These are phyloP conservation scores for Aproaerema taeniolella DNA, from an alignment of 2,888 invertebrate species.

Conservation along the genomic window DNA sequence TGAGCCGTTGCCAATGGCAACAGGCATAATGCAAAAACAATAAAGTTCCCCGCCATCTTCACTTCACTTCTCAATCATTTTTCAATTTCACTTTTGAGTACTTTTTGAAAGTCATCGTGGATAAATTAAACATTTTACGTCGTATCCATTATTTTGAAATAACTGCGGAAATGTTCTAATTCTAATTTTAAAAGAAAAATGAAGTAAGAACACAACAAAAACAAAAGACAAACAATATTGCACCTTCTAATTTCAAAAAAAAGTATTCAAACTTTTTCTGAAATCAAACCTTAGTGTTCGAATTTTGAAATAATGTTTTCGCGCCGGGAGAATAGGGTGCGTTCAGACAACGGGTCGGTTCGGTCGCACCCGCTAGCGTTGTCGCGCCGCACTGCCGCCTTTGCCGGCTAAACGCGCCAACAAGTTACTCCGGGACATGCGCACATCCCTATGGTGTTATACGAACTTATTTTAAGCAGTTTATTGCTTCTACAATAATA, in stretches of 20 bases:
- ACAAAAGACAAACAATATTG: background rate
- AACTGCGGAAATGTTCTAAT: background rate
- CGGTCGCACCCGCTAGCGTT: conserved; percentile 38
- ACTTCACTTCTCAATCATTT: conserved; percentile 54
- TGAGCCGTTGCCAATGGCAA: conserved; percentile 80
- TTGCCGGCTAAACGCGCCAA: conserved; percentile 51
- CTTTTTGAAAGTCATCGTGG: conserved; percentile 37
- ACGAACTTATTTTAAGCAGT: no score
- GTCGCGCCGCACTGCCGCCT: conserved; percentile 66
- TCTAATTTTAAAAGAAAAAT: background rate
- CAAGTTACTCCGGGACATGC: conserved; percentile 72
- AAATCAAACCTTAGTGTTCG: background rate
- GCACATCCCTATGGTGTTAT: no score
- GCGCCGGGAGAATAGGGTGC: no score
- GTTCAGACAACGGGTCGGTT: conserved; percentile 30
- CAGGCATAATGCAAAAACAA: conserved; percentile 64
- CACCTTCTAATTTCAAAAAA: background rate
- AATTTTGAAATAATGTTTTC: conserved; percentile 1
- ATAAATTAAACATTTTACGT: conserved; percentile 26
- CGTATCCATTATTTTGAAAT: conserved; percentile 29
- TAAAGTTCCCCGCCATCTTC: conserved; percentile 55
- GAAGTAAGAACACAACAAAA: conserved; percentile 15
- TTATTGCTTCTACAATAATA: no score
- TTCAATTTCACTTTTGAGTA: conserved; percentile 58
- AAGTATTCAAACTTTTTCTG: background rate